phyloP scores from a whole-genome alignment of 2,113 vertebrate species.

The Python bivittatus region DNA sequence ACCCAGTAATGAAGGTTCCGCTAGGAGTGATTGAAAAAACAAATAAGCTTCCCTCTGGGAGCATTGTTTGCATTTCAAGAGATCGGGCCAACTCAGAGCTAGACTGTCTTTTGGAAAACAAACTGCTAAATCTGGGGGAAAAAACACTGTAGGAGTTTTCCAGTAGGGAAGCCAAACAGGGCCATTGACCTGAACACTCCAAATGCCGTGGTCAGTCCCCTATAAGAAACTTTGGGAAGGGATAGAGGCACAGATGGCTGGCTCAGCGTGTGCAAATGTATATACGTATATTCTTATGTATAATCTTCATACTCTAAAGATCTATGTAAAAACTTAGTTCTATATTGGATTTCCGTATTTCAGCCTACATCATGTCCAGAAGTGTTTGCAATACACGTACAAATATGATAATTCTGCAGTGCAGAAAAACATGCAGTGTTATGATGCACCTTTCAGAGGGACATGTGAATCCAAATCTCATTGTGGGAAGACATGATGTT shows the following conservation, averaged over 20 bases:
- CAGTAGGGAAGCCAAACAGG: background rate
- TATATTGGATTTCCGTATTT: background rate
- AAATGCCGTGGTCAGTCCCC: background rate
- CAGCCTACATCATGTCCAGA: background rate
- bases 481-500: background rate
- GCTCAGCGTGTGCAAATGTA: background rate
- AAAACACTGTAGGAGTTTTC: background rate
- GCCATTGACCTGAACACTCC: background rate
- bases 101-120: slow-evolving; percentile 21
- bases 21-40: slow-evolving; percentile 20
- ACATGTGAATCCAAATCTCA: background rate
- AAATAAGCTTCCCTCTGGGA: slow-evolving; percentile 28
- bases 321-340: background rate
- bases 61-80: slow-evolving; percentile 35
- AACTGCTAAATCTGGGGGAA: background rate
- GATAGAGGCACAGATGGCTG: background rate
- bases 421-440: background rate
- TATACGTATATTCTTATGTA: background rate
- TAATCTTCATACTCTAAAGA: background rate
- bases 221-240: background rate
- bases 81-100: background rate
- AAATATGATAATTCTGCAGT: background rate
- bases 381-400: background rate
- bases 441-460: background rate
- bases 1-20: slow-evolving; percentile 18